phyloP scores from a whole-genome alignment of 2,888 invertebrate species.

The Axea sp. region DNA sequence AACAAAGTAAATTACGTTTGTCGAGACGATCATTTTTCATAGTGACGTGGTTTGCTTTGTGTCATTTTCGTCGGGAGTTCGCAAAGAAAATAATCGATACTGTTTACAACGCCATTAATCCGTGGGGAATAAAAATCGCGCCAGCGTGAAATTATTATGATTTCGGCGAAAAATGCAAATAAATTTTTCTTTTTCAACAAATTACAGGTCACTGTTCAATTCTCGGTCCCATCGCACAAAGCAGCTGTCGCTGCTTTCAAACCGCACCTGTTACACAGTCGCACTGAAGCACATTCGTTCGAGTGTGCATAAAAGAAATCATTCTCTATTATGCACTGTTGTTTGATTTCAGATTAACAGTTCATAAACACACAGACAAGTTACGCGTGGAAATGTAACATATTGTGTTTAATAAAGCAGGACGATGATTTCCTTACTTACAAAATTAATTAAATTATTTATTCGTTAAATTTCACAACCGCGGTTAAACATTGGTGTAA shows the following conservation, averaged over 20 bases:
- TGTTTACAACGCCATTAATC: slow-evolving; percentile 29
- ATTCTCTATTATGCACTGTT: slow-evolving; percentile 31
- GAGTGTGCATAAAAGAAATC: slow-evolving; percentile 45
- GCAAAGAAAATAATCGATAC: slow-evolving; percentile 18
- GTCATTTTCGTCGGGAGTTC: too few species aligned
- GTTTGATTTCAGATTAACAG: slow-evolving; percentile 31
- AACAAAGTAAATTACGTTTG: too few species aligned
- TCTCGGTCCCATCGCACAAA: slow-evolving; percentile 16
- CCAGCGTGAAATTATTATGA: slow-evolving; percentile 25
- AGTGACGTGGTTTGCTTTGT: too few species aligned
- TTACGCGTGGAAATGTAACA: too few species aligned
- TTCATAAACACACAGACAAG: too few species aligned
- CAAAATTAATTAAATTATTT: too few species aligned
- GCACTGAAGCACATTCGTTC: too few species aligned
- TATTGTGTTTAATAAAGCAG: too few species aligned
- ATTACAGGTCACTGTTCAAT: slow-evolving; percentile 23
- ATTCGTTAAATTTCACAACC: too few species aligned
- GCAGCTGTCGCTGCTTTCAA: slow-evolving; percentile 57
- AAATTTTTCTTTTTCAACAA: slow-evolving; percentile 23
- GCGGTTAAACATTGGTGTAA: too few species aligned
- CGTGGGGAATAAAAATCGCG: slow-evolving; percentile 5
- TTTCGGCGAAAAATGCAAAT: slow-evolving; percentile 18
- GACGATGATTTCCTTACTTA: too few species aligned
- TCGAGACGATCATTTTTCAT: too few species aligned
- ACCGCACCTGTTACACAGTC: slow-evolving; percentile 60